Percentiles rank a stretch among this genome's conserved stretches.
These are phyloP conservation scores for Drosophila emarginata DNA, from an alignment of 2,888 invertebrate species.

Conservation along the genomic window DNA sequence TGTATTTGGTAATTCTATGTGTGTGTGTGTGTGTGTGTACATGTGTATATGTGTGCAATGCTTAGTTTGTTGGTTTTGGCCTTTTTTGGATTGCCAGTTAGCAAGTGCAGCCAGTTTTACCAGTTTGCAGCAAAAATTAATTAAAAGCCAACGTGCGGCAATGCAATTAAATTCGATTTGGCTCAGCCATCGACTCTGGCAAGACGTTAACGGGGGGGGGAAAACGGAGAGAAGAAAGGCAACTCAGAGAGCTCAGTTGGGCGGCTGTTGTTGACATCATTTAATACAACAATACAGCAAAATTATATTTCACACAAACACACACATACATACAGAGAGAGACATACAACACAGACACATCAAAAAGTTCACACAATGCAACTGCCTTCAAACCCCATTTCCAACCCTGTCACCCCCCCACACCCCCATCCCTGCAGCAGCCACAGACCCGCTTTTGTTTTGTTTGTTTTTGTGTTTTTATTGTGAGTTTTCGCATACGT, in stretches of 20 bases:
- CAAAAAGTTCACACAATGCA: conserved; percentile 70
- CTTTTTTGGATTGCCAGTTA: conserved; percentile 34
- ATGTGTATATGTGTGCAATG: conserved; percentile 36
- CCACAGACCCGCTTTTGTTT: conserved; percentile 49
- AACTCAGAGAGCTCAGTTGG: conserved; percentile 56
- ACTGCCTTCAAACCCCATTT: conserved; percentile 25
- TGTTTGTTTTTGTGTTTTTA: conserved; percentile 63
- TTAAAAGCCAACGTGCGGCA: conserved; percentile 75
- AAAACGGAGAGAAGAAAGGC: no score
- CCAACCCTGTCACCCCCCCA: no score
- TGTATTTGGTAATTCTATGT: conserved; percentile 35
- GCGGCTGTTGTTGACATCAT: conserved; percentile 78
- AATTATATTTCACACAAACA: conserved; percentile 66
- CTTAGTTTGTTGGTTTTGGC: conserved; percentile 55
- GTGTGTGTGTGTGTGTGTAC: conserved; percentile 30
- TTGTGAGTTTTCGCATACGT: conserved; percentile 54
- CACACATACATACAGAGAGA: conserved; percentile 9
- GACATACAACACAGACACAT: conserved; percentile 22
- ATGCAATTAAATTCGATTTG: conserved; percentile 79
- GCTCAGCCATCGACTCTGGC: conserved; percentile 38
- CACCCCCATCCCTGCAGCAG: background rate
- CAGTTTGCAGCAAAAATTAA: conserved; percentile 68
- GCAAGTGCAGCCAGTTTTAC: conserved; percentile 18
- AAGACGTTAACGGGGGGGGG: conserved; percentile 22
- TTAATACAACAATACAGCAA: conserved; percentile 76